Percentiles rank a stretch among this genome's conserved stretches.
Conservation (phyloP, 2,888 invertebrate species). For the Apamea anceps region DNA sequence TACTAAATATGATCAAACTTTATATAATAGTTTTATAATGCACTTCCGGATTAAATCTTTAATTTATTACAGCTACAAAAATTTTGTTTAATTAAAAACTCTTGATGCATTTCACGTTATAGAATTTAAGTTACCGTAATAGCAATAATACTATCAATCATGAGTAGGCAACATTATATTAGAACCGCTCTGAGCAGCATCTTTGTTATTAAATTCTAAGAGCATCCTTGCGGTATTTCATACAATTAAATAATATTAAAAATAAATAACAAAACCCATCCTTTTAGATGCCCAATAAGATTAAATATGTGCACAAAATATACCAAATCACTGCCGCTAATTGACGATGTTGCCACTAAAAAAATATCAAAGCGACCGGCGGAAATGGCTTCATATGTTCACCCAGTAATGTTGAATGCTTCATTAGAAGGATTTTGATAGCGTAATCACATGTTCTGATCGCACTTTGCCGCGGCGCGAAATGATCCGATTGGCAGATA, state of each 20-base stretch:
- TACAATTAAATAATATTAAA: constrained; percentile 46
- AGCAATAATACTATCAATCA: constrained; percentile 47
- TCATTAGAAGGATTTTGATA: constrained; percentile 80
- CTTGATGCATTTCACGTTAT: constrained; percentile 36
- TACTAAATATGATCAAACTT: constrained; percentile 15
- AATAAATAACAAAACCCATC: constrained; percentile 65
- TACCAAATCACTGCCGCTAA: constrained; percentile 83
- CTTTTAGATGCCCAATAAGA: constrained; percentile 73
- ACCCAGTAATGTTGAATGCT: constrained; percentile 72
- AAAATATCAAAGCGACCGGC: constrained; percentile 80
- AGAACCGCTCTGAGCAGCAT: not conserved
- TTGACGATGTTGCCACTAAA: constrained; percentile 75
- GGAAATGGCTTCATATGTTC: constrained; percentile 78
- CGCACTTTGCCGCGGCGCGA: constrained; percentile 77
- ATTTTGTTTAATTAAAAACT: constrained; percentile 44
- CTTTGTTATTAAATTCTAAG: constrained; percentile 27
- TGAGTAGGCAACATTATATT: constrained; percentile 28
- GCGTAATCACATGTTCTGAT: constrained; percentile 74
- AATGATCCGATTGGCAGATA: constrained; percentile 76
- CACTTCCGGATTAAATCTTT: constrained; percentile 11
- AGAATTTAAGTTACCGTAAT: constrained; percentile 33
- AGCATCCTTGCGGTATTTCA: constrained; percentile 34
- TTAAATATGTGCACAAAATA: constrained; percentile 73
- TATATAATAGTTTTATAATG: constrained; percentile 31
- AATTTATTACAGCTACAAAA: constrained; percentile 20